Percentiles rank a stretch among this genome's conserved stretches.
Conservation (phyloP, 1,140 invertebrate species). For the Olivierus martensii region DNA sequence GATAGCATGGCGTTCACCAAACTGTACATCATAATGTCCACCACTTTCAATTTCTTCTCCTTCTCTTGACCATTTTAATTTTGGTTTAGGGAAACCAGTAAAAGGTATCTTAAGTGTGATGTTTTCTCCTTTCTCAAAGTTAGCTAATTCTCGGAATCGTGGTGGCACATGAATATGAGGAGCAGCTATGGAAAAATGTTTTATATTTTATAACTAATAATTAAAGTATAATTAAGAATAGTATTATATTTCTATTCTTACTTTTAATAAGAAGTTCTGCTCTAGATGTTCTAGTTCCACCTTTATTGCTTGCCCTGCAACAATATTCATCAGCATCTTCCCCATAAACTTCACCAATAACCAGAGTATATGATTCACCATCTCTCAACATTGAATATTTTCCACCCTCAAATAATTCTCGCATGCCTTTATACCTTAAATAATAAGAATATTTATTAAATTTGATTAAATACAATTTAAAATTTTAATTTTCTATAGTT, state of each 20-base stretch:
- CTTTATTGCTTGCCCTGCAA: constrained; percentile 84
- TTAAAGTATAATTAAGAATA: no score
- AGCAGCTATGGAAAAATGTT: constrained; percentile 43
- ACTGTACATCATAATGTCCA: constrained; percentile 70
- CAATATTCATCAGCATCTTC: constrained; percentile 98
- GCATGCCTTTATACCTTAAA: constrained; percentile 80
- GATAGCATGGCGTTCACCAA: constrained; percentile 60
- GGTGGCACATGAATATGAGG: constrained; percentile 96
- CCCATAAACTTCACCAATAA: constrained; percentile 83
- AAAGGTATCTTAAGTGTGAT: constrained; percentile 96
- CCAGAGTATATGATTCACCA: constrained; percentile 56
- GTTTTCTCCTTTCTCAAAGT: constrained; percentile 96
- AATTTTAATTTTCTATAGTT: no score
- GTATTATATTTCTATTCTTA: not conserved
- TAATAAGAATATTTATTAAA: no score
- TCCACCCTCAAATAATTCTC: constrained; percentile 84
- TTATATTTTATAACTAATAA: no score
- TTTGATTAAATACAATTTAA: no score
- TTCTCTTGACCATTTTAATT: constrained; percentile 84
- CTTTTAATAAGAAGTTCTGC: constrained; percentile 89
- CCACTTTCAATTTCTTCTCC: constrained; percentile 87
- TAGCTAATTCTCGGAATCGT: constrained; percentile 86
- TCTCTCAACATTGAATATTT: constrained; percentile 85
- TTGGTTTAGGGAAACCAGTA: constrained; percentile 91
- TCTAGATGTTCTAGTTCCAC: constrained; percentile 80